These are phyloP conservation scores for Ephestia elutella DNA, from an alignment of 1,140 invertebrate genomes.

Conservation along the genomic window DNA sequence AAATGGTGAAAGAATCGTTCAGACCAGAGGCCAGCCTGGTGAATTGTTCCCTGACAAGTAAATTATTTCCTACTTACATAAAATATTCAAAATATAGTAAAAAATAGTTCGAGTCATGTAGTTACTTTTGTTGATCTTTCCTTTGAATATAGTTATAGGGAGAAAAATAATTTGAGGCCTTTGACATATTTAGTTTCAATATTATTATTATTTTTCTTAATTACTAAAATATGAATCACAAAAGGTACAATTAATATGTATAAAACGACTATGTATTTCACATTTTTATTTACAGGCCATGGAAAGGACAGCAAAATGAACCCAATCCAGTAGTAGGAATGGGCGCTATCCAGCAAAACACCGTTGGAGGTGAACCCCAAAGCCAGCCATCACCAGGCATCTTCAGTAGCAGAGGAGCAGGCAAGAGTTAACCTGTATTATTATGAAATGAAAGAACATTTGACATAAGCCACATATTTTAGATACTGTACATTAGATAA, in stretches of 20 bases:
- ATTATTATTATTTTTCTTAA: no score
- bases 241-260: no score
- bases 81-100: no score
- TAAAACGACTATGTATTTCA: neutral
- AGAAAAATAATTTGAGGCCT: no score
- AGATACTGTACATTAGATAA: no score
- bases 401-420: conserved; percentile 62
- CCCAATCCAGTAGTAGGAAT: conserved; percentile 60
- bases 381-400: conserved; percentile 54
- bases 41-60: conserved; percentile 67
- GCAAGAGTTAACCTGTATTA: conserved; percentile 54
- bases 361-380: conserved; percentile 51
- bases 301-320: conserved; percentile 66
- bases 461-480: neutral
- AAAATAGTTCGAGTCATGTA: no score
- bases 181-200: no score
- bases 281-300: conserved; percentile 39
- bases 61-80: conserved; percentile 13
- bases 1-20: conserved; percentile 63
- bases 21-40: conserved; percentile 63
- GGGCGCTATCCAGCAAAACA: conserved; percentile 49
- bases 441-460: conserved; percentile 7
- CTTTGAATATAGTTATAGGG: no score
- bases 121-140: no score
- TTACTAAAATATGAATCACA: no score